phyloP scores from a whole-genome alignment of 2,113 vertebrate species.

The Canis aureus region DNA sequence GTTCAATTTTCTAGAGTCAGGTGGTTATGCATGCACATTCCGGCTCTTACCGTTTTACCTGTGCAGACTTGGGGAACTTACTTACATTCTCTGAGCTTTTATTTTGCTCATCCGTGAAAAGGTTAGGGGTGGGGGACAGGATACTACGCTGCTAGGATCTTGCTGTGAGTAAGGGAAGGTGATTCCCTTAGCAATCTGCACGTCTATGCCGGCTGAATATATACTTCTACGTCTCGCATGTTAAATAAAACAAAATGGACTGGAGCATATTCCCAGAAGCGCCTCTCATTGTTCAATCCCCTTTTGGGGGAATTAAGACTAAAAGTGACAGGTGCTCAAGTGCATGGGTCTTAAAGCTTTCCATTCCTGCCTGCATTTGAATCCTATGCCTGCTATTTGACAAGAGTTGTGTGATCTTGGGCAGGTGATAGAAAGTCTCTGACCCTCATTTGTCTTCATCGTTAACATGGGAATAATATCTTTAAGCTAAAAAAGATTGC shows the following conservation, averaged over 20 bases:
- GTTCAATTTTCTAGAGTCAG: not conserved
- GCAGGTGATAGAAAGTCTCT: not conserved
- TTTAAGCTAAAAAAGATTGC: not conserved
- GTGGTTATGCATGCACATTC: not conserved
- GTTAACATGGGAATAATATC: not conserved
- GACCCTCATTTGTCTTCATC: not conserved
- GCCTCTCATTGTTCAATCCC: not conserved
- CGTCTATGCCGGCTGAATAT: not conserved
- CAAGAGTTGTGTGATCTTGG: not conserved
- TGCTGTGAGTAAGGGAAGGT: not conserved
- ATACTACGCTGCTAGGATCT: not conserved
- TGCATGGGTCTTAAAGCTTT: not conserved
- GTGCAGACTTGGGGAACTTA: not conserved
- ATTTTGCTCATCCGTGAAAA: conserved; percentile 36
- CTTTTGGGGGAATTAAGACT: not conserved
- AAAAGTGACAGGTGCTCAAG: not conserved
- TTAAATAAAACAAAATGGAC: not conserved
- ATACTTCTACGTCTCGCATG: not conserved
- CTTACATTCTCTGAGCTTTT: conserved; percentile 1
- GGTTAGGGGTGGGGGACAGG: not conserved
- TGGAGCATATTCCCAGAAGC: not conserved
- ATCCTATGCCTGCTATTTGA: not conserved
- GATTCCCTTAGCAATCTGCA: not conserved
- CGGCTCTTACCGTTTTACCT: not conserved
- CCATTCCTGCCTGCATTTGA: not conserved